Base-by-base conservation (phyloP, 2,888 invertebrate genomes). In the Keiferia lycopersicella region DNA sequence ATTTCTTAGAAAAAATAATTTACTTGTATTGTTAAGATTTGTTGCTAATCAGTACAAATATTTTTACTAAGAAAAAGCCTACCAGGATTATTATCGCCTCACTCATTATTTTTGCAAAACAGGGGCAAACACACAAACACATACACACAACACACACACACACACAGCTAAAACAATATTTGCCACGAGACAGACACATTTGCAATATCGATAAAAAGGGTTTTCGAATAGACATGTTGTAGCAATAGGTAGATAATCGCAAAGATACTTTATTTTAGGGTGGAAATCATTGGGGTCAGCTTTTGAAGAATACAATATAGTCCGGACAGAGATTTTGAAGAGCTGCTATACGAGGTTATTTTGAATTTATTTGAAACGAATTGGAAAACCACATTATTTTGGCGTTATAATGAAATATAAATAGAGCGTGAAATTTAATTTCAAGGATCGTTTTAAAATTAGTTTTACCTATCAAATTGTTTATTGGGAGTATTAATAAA, bases 271-370 rank as follows among this genome's bases (percentile, higher is more conserved):
- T 16, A 34, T 12, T 26, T 26, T 56, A n/a, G 26, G 56, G 56
- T 45, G 56, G 34, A 30, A 56, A 12, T 26, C 16, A 34, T 34
- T 34, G 34, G 56, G 56, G 56, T 8, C 41, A 18, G 30, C 51
- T 60, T n/a, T 30, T 30, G 30, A 63, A 53, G 63, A 63, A 65
- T 65, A 62, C 58, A 39, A 62, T 41, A 51, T 38, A 63, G 60
- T 60, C 26, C 6, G 56, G 51, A 65, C 56, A 63, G 53, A 63
- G 60, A 63, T 63, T 53, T 59, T 58, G 11, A 48, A 16, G 63
- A 65, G 45, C 48, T n/a, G 38, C 22, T n/a, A n/a, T n/a, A n/a
- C n/a, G n/a, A n/a, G n/a, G n/a, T n/a, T n/a, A n/a, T n/a, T n/a
- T n/a, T n/a, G n/a, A n/a, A 26, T 26, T 26, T 26, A 14, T 20